These are phyloP conservation scores for Centroberyx gerrardi DNA, from an alignment of 2,797 vertebrate species.

Conservation along the genomic window DNA sequence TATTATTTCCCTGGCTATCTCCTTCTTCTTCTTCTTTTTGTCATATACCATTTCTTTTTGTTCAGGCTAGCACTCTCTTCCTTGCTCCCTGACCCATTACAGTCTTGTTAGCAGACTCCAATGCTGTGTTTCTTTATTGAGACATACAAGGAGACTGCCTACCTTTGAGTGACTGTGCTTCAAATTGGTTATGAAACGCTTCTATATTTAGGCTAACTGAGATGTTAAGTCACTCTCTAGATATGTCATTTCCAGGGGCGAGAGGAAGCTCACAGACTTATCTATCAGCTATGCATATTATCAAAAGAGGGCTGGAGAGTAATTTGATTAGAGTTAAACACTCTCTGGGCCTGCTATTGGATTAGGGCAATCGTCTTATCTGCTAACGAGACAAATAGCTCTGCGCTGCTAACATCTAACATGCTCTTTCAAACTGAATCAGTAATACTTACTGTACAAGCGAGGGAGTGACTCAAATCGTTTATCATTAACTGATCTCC, in stretches of 20 bases:
- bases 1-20: slow-evolving; percentile 54
- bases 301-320: slow-evolving; percentile 70
- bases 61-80: slow-evolving; percentile 34
- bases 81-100: slow-evolving; percentile 37
- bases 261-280: slow-evolving; percentile 71
- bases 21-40: slow-evolving; percentile 23
- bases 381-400: slow-evolving; percentile 76
- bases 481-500: slow-evolving; percentile 20
- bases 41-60: slow-evolving; percentile 53
- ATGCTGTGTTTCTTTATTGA: slow-evolving; percentile 58
- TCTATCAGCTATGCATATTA: slow-evolving; percentile 74
- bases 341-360: slow-evolving; percentile 69
- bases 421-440: slow-evolving; percentile 45
- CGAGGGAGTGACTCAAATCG: slow-evolving; percentile 8
- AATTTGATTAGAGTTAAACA: slow-evolving; percentile 80
- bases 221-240: slow-evolving; percentile 69
- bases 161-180: slow-evolving; percentile 77
- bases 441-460: slow-evolving; percentile 13
- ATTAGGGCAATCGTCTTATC: slow-evolving; percentile 74
- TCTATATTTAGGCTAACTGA: slow-evolving; percentile 79
- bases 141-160: slow-evolving; percentile 49
- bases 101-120: slow-evolving; percentile 35
- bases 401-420: slow-evolving; percentile 65
- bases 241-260: slow-evolving; percentile 71
- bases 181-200: slow-evolving; percentile 79